Percentiles rank a stretch among this genome's conserved stretches.
These are phyloP conservation scores for Caenorhabditis uteleia DNA, from an alignment of 2,888 invertebrate species.

Conservation along the genomic window DNA sequence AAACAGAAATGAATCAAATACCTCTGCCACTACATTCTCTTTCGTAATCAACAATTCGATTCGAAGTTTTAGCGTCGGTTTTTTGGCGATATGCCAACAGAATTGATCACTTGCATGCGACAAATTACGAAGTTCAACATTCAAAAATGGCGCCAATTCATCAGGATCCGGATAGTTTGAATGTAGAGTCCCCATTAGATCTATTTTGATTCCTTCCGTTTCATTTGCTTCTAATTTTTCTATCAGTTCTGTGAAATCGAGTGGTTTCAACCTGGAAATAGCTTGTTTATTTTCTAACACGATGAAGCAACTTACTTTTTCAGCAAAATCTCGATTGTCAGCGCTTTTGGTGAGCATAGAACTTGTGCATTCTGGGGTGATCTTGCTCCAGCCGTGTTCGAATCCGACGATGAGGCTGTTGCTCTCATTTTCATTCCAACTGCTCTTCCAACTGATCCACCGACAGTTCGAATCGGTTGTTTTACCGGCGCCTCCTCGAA, in stretches of 20 bases:
- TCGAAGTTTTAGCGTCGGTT: constrained; percentile 20
- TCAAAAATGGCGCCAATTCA: constrained; percentile 21
- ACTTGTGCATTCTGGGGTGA: constrained; percentile 24
- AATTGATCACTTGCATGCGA: constrained; percentile 39
- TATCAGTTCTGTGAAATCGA: constrained; percentile 27
- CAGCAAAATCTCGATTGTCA: constrained; percentile 33
- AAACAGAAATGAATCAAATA: background rate
- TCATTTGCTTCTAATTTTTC: constrained; percentile 32
- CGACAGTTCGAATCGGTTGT: constrained; percentile 22
- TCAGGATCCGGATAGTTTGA: constrained; percentile 34
- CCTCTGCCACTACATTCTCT: constrained; percentile 30
- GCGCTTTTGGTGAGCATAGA: constrained; percentile 32
- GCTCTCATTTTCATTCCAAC: constrained; percentile 27
- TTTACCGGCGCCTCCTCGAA: constrained; percentile 33
- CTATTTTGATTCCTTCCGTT: constrained; percentile 32
- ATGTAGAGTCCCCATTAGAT: constrained; percentile 30
- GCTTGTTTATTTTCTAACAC: background rate
- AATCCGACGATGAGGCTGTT: constrained; percentile 11
- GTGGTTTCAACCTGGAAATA: constrained; percentile 21
- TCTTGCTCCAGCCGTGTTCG: constrained; percentile 2
- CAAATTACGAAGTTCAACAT: constrained; percentile 19
- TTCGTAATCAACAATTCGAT: constrained; percentile 34
- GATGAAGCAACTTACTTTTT: constrained; percentile 17
- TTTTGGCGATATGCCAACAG: constrained; percentile 37
- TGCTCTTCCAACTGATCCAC: constrained; percentile 29